phyloP scores from a whole-genome alignment of 2,888 invertebrate species.

The Thymelicus sylvestris region DNA sequence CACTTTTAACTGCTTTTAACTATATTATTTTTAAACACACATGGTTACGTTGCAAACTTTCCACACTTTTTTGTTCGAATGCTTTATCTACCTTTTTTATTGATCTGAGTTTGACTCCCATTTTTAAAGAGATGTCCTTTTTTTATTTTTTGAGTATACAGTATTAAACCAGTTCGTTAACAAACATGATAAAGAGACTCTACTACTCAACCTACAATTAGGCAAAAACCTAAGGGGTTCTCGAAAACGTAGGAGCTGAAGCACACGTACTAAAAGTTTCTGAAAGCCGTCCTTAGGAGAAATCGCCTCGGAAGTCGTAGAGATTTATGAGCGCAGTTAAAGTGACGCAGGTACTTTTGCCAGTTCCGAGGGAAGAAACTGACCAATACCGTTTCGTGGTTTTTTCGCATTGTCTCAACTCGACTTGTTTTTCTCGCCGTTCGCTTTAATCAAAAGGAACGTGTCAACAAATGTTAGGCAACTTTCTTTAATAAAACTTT shows the following conservation, averaged over 20 bases:
- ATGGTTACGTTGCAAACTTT: too few relatives aligned
- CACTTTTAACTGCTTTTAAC: too few relatives aligned
- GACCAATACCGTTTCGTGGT: slow-evolving; percentile 57
- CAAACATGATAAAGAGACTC: too few relatives aligned
- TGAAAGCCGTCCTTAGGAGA: slow-evolving; percentile 64
- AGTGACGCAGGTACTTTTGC: slow-evolving; percentile 75
- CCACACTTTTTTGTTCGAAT: too few relatives aligned
- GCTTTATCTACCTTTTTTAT: too few relatives aligned
- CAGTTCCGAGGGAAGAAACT: slow-evolving; percentile 54
- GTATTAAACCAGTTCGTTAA: too few relatives aligned
- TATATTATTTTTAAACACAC: too few relatives aligned
- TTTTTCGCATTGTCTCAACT: slow-evolving; percentile 25
- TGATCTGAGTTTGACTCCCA: too few relatives aligned
- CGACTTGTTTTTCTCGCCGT: slow-evolving; percentile 34
- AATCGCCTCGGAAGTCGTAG: slow-evolving; percentile 72
- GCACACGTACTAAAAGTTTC: slow-evolving; percentile 71
- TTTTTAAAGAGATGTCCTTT: too few relatives aligned
- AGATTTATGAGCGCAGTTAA: slow-evolving; percentile 78
- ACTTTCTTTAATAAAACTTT: slow-evolving; percentile 43
- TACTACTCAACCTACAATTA: slow-evolving; percentile 13
- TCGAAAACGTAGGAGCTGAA: slow-evolving; percentile 62
- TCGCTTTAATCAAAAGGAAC: slow-evolving; percentile 48
- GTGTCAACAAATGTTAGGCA: slow-evolving; percentile 47
- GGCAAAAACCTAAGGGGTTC: slow-evolving; percentile 47
- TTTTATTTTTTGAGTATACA: too few relatives aligned